Evolutionary conservation across 2,797 vertebrate genomes (phyloP), one percentile per base, ranked within the genome.

Genomic region (Acanthornis magna): DNA sequence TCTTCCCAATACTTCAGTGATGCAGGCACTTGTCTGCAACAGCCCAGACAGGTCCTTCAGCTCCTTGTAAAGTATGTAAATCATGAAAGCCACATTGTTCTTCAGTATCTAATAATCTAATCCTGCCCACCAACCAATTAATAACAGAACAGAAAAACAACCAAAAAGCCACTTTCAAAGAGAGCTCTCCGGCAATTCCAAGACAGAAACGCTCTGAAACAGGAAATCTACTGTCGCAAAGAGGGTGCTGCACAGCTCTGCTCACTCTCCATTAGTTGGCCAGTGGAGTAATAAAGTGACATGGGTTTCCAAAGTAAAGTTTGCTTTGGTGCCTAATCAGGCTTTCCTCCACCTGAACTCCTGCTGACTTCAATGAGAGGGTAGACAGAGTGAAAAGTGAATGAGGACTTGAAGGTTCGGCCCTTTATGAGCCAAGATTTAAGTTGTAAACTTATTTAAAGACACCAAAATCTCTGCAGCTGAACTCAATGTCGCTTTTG

Each of bases 281-380:
- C 45, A 81, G 48, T 16, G 26, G 26, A 92, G 80, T 61, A 82
- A 47, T 61, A 54, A 92, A 82, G 45, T 38, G 67, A 82, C 57
- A 71, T 9, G 3, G 10, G 67, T 74, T 92, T 96, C 95, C 96
- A 96, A 95, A 93, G 54, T 71, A 95, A 96, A 93, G 93, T 91
- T 96, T 95, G 71, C 68, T 93, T 93, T 95, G 89, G 91, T 96
- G 63, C 58, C 83, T 93, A 88, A 94, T 91, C 88, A 90, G 91
- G 71, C 55, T 95, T 94, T 80, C 71, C 77, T 93, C 74, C 80
- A 86, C 80, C 93, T 95, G 85, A 95, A 95, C 85, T 92, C 95
- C 83, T 70, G 74, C 85, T 95, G 85, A 93, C 85, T 95, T 94
- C 89, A 95, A 42, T 53, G 42, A 71, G 77, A 90, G 47, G 50